phyloP scores from a whole-genome alignment of 2,888 invertebrate genomes.

The Corbicula japonica region DNA sequence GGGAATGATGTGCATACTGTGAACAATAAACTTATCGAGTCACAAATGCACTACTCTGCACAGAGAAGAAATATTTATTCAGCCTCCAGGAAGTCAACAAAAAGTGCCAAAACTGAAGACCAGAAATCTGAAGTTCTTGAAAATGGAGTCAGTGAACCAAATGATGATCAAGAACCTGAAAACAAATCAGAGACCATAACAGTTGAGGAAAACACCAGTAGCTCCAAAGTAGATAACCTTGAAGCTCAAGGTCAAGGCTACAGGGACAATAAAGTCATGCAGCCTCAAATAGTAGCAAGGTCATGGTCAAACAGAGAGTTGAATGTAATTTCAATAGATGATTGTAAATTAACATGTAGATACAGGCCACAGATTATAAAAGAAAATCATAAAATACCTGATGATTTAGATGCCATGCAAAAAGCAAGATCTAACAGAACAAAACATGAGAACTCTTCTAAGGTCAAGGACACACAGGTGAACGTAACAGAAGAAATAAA shows the following conservation, averaged over 20 bases:
- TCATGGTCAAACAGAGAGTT: slow-evolving; percentile 77
- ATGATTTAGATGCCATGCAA: slow-evolving; percentile 19
- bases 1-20: slow-evolving; percentile 67
- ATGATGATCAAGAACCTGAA: slow-evolving; percentile 23
- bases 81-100: slow-evolving; percentile 46
- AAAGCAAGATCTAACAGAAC: slow-evolving; percentile 25
- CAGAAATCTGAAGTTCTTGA: slow-evolving; percentile 32
- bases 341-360: slow-evolving; percentile 75
- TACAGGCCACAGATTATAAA: slow-evolving; percentile 66
- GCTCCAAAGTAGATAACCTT: slow-evolving; percentile 33
- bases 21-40: slow-evolving; percentile 65
- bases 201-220: slow-evolving; percentile 41
- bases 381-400: slow-evolving; percentile 44
- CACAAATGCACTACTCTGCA: slow-evolving; percentile 68
- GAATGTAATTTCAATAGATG: slow-evolving; percentile 79
- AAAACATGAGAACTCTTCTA: slow-evolving; percentile 2
- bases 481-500: slow-evolving; percentile 12
- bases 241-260: slow-evolving; percentile 33
- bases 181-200: slow-evolving; percentile 51
- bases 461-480: neutral
- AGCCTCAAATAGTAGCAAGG: slow-evolving; percentile 65
- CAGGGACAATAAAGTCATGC: slow-evolving; percentile 37
- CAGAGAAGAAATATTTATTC: slow-evolving; percentile 65
- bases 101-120: slow-evolving; percentile 47
- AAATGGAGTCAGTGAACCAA: slow-evolving; percentile 33